Evolutionary conservation across 2,113 vertebrate species (phyloP).

Genomic region (Plecturocebus donacophilus): DNA sequence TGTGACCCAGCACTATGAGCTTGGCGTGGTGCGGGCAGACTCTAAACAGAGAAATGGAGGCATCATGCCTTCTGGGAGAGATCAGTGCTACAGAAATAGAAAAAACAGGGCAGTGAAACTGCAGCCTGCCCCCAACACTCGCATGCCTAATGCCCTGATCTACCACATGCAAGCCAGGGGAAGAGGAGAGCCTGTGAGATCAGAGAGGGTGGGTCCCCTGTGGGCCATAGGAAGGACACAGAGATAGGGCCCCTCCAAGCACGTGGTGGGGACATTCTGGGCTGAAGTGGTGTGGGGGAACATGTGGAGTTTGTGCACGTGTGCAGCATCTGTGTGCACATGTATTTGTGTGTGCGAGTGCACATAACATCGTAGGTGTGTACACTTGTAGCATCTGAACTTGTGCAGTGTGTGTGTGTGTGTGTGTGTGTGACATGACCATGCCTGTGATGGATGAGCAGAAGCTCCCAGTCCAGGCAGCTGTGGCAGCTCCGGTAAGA

Average conservation of each 20-base stretch:
- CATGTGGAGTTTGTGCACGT: neutral
- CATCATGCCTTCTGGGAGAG: neutral
- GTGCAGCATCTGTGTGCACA: fast-evolving
- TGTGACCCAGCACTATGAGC: neutral
- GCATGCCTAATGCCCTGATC: neutral
- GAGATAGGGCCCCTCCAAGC: too few relatives aligned
- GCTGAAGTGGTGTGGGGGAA: too few relatives aligned
- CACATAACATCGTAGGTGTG: neutral
- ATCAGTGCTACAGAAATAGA: fast-evolving
- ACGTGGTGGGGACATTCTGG: neutral
- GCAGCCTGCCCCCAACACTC: neutral
- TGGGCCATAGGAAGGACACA: neutral
- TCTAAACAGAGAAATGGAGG: neutral
- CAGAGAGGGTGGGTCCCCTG: neutral
- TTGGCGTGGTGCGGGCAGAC: neutral
- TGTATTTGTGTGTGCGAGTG: neutral
- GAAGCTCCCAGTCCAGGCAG: neutral
- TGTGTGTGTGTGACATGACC: neutral
- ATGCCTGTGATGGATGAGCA: neutral
- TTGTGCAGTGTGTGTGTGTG: neutral
- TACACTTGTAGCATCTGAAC: neutral
- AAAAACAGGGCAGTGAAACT: fast-evolving
- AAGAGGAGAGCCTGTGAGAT: neutral
- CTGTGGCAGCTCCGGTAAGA: too few relatives aligned
- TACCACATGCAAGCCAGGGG: neutral